These are phyloP conservation scores for Cheilosia grossa DNA, from an alignment of 2,888 invertebrate species.

Conservation along the genomic window DNA sequence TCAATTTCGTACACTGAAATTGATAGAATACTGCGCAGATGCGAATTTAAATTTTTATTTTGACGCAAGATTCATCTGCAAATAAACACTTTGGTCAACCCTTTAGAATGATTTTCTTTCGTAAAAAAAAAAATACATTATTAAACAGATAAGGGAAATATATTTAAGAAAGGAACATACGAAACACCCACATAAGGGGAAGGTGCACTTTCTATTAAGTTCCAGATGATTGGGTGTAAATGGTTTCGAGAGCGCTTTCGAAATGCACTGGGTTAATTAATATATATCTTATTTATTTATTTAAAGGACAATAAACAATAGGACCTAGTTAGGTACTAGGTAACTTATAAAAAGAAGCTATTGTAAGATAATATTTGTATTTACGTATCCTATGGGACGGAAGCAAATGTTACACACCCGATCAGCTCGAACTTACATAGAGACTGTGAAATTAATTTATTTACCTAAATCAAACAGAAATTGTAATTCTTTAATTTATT, in stretches of 20 bases:
- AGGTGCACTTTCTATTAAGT: slow-evolving; percentile 74
- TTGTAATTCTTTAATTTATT: slow-evolving; percentile 14
- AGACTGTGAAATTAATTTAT: slow-evolving; percentile 72
- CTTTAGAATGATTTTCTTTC: no score
- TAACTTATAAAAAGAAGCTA: not conserved
- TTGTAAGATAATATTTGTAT: not conserved
- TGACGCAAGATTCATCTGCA: no score
- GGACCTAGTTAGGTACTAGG: not conserved
- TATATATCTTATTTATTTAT: slow-evolving; percentile 20
- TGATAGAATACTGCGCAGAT: no score
- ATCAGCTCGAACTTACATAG: slow-evolving; percentile 74
- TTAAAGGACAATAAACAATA: not conserved
- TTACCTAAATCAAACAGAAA: slow-evolving; percentile 45
- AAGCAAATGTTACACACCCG: slow-evolving; percentile 22
- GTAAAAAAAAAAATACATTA: no score
- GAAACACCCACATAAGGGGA: slow-evolving; percentile 17
- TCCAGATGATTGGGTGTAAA: slow-evolving; percentile 55
- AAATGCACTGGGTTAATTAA: not conserved
- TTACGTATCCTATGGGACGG: not conserved
- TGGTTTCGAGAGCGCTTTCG: slow-evolving; percentile 16
- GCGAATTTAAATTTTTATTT: no score
- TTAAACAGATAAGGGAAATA: no score
- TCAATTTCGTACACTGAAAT: no score
- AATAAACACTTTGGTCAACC: no score
- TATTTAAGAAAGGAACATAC: slow-evolving; percentile 33